Evolutionary conservation across 1,140 invertebrate species (phyloP).

Genomic region (Papilio glaucus): DNA sequence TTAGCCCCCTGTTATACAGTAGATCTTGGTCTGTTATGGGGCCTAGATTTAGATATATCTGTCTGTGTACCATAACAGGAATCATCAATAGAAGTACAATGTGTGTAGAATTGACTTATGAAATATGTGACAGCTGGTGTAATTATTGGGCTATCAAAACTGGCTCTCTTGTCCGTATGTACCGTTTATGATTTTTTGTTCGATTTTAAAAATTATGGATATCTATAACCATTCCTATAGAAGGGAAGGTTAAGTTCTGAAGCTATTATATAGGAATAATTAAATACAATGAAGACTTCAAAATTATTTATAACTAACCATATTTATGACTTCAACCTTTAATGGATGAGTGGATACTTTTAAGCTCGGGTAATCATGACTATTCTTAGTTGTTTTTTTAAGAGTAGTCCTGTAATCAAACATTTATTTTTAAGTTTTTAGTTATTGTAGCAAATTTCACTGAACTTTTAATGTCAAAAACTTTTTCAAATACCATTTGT

Average conservation of each 20-base stretch:
- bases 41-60: too few species aligned
- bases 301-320: slow-evolving; percentile 50
- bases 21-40: too few species aligned
- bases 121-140: too few species aligned
- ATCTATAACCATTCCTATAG: too few species aligned
- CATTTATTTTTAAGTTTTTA: not conserved
- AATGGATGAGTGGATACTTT: slow-evolving; percentile 67
- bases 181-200: too few species aligned
- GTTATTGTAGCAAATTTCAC: not conserved
- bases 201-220: too few species aligned
- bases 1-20: too few species aligned
- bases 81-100: too few species aligned
- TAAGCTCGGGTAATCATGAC: slow-evolving; percentile 58
- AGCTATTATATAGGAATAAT: not conserved
- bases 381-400: slow-evolving; percentile 46
- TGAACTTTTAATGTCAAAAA: not conserved
- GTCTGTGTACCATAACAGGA: too few species aligned
- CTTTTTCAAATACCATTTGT: slow-evolving; percentile 30
- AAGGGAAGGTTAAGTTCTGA: not conserved
- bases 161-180: too few species aligned
- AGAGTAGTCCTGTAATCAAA: slow-evolving; percentile 59
- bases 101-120: too few species aligned
- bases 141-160: too few species aligned
- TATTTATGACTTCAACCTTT: slow-evolving; percentile 53
- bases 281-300: not conserved